Percentiles rank a stretch among this genome's conserved stretches.
Conservation (phyloP, 2,113 vertebrate genomes). For the Dipodomys stephensi region DNA sequence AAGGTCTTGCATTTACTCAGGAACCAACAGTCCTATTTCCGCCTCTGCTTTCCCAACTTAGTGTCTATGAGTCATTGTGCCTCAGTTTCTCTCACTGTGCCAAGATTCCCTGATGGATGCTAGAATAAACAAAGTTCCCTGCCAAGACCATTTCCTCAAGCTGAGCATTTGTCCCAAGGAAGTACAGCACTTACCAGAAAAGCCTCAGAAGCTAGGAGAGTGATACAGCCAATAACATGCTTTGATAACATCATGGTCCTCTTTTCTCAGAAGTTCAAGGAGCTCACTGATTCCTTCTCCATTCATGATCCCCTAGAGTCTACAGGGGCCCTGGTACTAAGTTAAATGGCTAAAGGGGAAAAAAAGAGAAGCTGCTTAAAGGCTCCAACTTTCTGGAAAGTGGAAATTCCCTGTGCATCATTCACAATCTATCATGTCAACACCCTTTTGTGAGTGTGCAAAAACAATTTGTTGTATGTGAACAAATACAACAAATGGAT, state of each 20-base stretch:
- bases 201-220: constrained; percentile 6
- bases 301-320: constrained; percentile 24
- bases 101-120: constrained; percentile 23
- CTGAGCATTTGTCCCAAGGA: background rate
- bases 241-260: background rate
- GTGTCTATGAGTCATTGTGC: background rate
- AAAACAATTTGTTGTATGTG: background rate
- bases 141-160: constrained; percentile 1
- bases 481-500: background rate
- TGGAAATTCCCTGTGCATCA: constrained; percentile 51
- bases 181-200: background rate
- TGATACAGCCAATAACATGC: background rate
- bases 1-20: constrained; percentile 46
- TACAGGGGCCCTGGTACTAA: background rate
- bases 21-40: constrained; percentile 20
- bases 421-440: constrained; percentile 13
- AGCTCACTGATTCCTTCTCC: constrained; percentile 26
- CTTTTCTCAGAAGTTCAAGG: background rate
- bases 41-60: constrained; percentile 40
- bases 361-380: constrained; percentile 25
- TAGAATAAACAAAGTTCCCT: background rate
- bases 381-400: constrained; percentile 46
- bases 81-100: constrained; percentile 59
- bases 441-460: background rate
- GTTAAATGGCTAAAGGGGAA: constrained; percentile 31